A percentile compares a stretch with the other conserved stretches of the same genome.
Conservation (phyloP, 2,888 invertebrate genomes). For the Monopis laevigella region DNA sequence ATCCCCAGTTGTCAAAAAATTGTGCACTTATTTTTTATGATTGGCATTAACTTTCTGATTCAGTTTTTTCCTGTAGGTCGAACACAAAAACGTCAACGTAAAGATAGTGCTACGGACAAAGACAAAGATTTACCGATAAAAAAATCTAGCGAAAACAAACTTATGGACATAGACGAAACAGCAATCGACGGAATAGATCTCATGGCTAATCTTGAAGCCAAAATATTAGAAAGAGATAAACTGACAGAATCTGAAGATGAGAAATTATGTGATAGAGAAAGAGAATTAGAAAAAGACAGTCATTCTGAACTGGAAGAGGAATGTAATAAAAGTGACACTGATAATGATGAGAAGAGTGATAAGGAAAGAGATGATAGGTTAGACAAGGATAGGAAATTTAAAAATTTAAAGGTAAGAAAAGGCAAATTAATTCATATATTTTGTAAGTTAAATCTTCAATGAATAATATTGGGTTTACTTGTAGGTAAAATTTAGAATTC, state of each 20-base stretch:
- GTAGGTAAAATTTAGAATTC: conserved; percentile 53
- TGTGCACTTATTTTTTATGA: too few relatives aligned
- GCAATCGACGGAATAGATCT: conserved; percentile 62
- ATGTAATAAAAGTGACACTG: conserved; percentile 53
- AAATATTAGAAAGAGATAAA: conserved; percentile 22
- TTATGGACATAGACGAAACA: conserved; percentile 54
- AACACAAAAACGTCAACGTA: conserved; percentile 59
- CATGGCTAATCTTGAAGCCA: conserved; percentile 37
- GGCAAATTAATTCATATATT: conserved; percentile 1
- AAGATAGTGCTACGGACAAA: conserved; percentile 69
- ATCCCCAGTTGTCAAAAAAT: too few relatives aligned
- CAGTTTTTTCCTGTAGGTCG: too few relatives aligned
- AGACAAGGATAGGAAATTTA: conserved; percentile 41
- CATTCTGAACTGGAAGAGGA: conserved; percentile 62
- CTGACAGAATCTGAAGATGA: conserved; percentile 22
- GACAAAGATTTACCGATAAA: conserved; percentile 55
- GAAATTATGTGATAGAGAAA: conserved; percentile 16
- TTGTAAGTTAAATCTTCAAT: conserved; percentile 4
- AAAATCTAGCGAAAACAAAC: conserved; percentile 38
- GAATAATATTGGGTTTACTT: background rate
- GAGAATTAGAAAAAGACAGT: conserved; percentile 48
- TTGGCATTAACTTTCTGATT: too few relatives aligned
- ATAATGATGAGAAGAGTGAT: conserved; percentile 50
- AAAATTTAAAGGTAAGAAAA: conserved; percentile 45
- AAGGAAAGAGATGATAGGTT: too few relatives aligned